Base-by-base conservation (phyloP, 2,888 invertebrate genomes). In the Thera obeliscata region DNA sequence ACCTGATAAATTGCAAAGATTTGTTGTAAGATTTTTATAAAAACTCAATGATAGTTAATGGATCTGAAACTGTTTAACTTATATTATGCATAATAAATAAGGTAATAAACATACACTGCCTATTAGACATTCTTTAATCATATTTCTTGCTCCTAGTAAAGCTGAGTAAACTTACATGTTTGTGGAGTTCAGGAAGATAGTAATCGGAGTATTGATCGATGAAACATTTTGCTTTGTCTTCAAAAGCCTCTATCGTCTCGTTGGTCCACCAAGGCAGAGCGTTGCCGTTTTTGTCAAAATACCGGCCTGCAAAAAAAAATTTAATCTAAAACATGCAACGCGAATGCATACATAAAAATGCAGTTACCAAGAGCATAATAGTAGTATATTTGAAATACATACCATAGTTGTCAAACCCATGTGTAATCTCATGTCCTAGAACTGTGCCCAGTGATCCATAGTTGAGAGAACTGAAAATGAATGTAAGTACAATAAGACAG, bases 261-360 rank as follows among this genome's bases (percentile, higher is more conserved):
- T 97, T 96, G 1, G 96, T 95, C 98, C 98, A 98, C 98, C 98
- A 98, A 70, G 97, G 96, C n/a, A 96, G 89, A 78, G 97, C 93
- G 87, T 98, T 98, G 9, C 98, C 98, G 74, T 95, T 94, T 80
- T 96, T 96, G 83, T 98, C 98, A 79, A 96, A 98, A 80, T 96
- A 96, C 59, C 98, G 95, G 11, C 98, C 97, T 95, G 80, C 49
- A 81, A 33, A 76, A 64, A 56, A 48, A 38, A 61, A 67, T 11
- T 12, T 33, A 1, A 5, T 52, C 33, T 7, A 9, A 33, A 33
- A 33, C 33, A 22, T 22, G 22, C 22, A 22, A 22, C 22, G 22
- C 1, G 22, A 22, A 22, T 22, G 22, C 22, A 22, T 22, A 22
- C 22, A 22, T 22, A 22, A 22, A 22, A 22, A 22, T 22, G 22